phyloP scores from a whole-genome alignment of 2,113 vertebrate genomes.

The Brachypteracias leptosomus region DNA sequence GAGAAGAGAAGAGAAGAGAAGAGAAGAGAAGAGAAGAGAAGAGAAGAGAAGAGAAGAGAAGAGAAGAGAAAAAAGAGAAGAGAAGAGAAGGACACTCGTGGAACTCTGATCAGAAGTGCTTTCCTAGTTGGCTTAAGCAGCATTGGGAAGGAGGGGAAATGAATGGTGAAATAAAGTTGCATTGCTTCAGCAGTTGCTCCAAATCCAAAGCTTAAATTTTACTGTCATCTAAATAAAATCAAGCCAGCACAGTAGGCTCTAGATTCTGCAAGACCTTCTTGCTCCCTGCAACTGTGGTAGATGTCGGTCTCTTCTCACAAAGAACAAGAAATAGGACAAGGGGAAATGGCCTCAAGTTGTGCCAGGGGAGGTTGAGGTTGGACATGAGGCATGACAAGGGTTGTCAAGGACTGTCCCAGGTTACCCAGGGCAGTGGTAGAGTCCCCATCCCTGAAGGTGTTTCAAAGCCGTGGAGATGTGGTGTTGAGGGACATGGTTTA shows the following conservation, averaged over 20 bases:
- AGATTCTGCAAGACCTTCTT: background rate
- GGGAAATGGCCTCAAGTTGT: background rate
- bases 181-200: background rate
- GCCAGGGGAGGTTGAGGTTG: background rate
- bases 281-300: too few relatives aligned
- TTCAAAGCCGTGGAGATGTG: background rate
- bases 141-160: background rate
- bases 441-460: background rate
- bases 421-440: background rate
- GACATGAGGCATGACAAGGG: background rate
- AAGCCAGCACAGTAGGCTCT: background rate
- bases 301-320: too few relatives aligned
- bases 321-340: background rate
- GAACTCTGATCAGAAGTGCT: background rate
- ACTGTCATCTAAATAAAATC: background rate
- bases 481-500: background rate
- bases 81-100: background rate
- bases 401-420: background rate
- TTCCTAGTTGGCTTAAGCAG: background rate
- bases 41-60: background rate
- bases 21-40: background rate
- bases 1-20: too few relatives aligned
- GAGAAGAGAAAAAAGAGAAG: too few relatives aligned
- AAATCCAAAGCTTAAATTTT: background rate
- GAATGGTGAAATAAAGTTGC: background rate